These are phyloP conservation scores for Timema cristinae DNA, from an alignment of 2,888 invertebrate genomes.

Conservation along the genomic window DNA sequence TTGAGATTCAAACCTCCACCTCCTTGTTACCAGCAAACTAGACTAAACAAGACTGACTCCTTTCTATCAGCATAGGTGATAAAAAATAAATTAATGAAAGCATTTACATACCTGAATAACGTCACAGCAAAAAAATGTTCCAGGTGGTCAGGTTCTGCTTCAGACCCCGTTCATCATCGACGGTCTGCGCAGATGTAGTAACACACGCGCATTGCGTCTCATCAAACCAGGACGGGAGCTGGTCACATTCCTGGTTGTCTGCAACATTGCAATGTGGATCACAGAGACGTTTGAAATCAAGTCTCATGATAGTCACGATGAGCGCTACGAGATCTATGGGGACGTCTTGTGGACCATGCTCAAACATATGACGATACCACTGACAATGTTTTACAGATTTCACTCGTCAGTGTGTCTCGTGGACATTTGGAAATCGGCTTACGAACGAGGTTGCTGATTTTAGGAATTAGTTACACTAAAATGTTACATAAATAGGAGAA, in stretches of 20 bases:
- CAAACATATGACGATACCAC: conserved; percentile 66
- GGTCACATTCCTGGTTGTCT: conserved; percentile 69
- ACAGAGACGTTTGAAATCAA: conserved; percentile 66
- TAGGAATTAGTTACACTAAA: no score
- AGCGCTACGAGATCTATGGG: conserved; percentile 64
- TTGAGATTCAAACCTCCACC: no score
- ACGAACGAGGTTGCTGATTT: conserved; percentile 54
- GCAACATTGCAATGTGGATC: conserved; percentile 74
- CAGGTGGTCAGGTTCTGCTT: conserved; percentile 67
- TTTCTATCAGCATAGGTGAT: no score
- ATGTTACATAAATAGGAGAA: no score
- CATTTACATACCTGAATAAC: no score
- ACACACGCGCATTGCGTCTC: conserved; percentile 56
- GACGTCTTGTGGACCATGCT: conserved; percentile 67
- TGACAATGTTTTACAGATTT: conserved; percentile 74
- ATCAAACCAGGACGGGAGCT: conserved; percentile 71
- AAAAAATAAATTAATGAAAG: no score
- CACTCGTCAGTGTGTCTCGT: conserved; percentile 75
- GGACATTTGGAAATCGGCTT: conserved; percentile 74
- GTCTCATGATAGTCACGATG: conserved; percentile 50
- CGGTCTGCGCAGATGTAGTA: conserved; percentile 69
- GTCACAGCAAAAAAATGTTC: no score
- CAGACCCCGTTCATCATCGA: conserved; percentile 73
- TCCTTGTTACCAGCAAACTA: no score
- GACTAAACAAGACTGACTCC: no score